Evolutionary conservation across 1,140 invertebrate genomes (phyloP), one percentile per base, ranked within the genome.

Genomic region (Brevipalpus yothersi): DNA sequence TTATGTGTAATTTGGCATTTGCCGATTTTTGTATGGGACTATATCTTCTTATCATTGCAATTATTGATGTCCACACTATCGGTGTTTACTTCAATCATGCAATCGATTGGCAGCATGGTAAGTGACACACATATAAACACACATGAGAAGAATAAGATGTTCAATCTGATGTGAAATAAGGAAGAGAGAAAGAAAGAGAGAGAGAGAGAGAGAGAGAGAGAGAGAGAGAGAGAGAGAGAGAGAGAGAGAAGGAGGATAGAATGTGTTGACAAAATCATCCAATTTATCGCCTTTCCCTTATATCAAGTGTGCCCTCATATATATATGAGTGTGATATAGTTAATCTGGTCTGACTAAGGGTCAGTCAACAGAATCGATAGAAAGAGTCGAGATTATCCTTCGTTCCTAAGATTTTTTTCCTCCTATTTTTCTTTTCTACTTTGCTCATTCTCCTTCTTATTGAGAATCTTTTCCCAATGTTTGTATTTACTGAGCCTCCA

Each of bases 21-120:
- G 90, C 91, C 0, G 90, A 96, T 73, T 90, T 93, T 70, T 90
- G 87, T 67, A 94, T 95, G 89, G 93, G 91, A 49, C 77, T 95
- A 53, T 97, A 97, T 72, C 74, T 98, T 61, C 83, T 90, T 13
- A 82, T 97, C 62, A 70, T 98, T 63, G 94, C 93, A 0, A 84
- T 95, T 10, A 86, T 96, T 10, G 94, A 98, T 70, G 85, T 87
- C 0, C 86, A 86, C n/a, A 97, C 92, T 0, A 72, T 95, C 23
- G 91, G 92, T 15, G 86, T 95, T 71, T 98, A 96, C 73, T 83
- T 60, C n/a, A 53, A 53, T 13, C 49, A 62, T 43, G 63, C 63
- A 4, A 60, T 64, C 23, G 41, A 53, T 39, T 64, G 63, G 63
- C 61, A 63, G 58, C 42, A 62, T 43, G 47, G 56, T 58, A 57